These are phyloP conservation scores for Ateles fusciceps DNA, from an alignment of 2,797 vertebrate genomes.

Conservation along the genomic window DNA sequence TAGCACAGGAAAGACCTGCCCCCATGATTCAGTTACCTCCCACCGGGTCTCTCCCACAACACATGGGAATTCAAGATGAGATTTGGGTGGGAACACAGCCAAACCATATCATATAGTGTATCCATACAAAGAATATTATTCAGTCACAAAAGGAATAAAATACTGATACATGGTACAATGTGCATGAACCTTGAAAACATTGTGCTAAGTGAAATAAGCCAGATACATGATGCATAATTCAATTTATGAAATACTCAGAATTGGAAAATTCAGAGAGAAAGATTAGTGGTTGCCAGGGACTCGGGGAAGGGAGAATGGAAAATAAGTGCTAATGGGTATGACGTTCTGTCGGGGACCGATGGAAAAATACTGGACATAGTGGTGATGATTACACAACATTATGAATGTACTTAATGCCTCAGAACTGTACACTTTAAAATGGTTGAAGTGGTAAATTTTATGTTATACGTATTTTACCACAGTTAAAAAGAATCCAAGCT, in stretches of 20 bases:
- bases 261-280: neutral
- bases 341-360: neutral
- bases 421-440: neutral
- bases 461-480: conserved; percentile 6
- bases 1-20: neutral
- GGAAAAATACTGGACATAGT: neutral
- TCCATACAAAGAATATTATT: neutral
- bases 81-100: neutral
- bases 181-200: neutral
- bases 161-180: neutral
- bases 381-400: neutral
- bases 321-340: neutral
- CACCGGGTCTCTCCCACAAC: neutral
- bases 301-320: neutral
- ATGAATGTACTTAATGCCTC: neutral
- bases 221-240: neutral
- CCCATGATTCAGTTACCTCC: neutral
- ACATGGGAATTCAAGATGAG: neutral
- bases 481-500: neutral
- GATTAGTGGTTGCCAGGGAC: neutral
- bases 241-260: neutral
- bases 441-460: neutral
- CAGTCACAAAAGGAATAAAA: neutral
- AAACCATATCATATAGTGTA: neutral
- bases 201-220: neutral